Percentiles rank a stretch among this genome's conserved stretches.
phyloP scores from a whole-genome alignment of 2,113 vertebrate genomes.

The Cercocebus atys region DNA sequence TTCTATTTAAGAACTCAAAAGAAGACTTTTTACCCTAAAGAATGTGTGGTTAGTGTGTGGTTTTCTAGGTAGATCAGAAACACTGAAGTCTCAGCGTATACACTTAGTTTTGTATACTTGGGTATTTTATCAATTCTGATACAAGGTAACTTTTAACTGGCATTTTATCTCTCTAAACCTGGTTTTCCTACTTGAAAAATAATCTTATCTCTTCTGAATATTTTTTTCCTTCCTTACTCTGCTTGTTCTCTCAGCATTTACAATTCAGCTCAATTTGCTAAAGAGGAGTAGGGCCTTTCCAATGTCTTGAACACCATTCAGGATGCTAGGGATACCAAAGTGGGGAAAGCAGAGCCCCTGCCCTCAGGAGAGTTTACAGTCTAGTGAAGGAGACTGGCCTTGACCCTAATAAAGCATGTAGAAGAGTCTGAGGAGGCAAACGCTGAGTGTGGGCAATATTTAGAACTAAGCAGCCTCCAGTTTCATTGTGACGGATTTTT shows the following conservation, averaged over 20 bases:
- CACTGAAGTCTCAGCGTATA: not conserved
- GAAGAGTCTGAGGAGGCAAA: not conserved
- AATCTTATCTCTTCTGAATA: not conserved
- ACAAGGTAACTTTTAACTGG: not conserved
- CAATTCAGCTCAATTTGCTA: not conserved
- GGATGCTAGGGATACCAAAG: not conserved
- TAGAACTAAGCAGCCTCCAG: not conserved
- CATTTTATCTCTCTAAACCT: not conserved
- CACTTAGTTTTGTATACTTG: not conserved
- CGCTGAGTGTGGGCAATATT: not conserved
- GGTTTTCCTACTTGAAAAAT: constrained; percentile 17
- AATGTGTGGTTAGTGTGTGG: not conserved
- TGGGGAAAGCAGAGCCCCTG: not conserved
- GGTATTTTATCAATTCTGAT: not conserved
- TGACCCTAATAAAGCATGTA: not conserved
- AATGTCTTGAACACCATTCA: not conserved
- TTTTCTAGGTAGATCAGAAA: not conserved
- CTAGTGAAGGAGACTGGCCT: not conserved
- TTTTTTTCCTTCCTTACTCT: not conserved
- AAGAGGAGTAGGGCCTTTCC: not conserved
- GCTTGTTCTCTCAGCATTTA: not conserved
- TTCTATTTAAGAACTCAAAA: constrained; percentile 25
- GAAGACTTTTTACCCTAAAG: not conserved
- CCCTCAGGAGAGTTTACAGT: not conserved
- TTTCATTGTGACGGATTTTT: not conserved